Evolutionary conservation across 2,797 vertebrate genomes (phyloP).

Genomic region (Mormyrus proboscirostris): DNA sequence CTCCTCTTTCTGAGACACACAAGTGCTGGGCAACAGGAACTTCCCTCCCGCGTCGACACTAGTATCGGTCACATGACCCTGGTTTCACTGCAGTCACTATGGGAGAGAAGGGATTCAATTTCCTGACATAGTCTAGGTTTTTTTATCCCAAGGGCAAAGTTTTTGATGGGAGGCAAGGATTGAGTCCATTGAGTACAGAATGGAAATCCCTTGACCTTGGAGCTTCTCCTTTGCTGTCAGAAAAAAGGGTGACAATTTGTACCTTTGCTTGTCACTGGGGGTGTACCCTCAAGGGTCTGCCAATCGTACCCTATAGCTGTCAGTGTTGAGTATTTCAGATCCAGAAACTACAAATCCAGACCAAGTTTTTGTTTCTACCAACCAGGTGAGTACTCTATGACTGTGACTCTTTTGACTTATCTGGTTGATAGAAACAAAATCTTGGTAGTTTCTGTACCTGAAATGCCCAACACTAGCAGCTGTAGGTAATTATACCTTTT

Average conservation of each 20-base stretch:
- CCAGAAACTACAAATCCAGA: not conserved
- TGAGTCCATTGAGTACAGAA: not conserved
- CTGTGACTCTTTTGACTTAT: not conserved
- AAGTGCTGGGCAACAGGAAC: constrained; percentile 12
- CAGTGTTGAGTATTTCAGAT: not conserved
- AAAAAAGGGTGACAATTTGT: not conserved
- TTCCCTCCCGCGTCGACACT: constrained; percentile 10
- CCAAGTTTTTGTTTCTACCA: not conserved
- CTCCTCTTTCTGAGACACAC: constrained; percentile 17
- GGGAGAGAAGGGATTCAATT: constrained; percentile 6
- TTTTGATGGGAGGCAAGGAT: not conserved
- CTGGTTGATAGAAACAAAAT: not conserved
- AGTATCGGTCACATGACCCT: constrained; percentile 45
- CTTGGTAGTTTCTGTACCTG: not conserved
- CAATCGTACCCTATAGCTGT: not conserved
- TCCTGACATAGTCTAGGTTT: constrained; percentile 1
- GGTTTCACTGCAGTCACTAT: constrained; percentile 30
- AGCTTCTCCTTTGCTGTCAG: not conserved
- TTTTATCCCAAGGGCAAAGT: not conserved
- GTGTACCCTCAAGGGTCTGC: not conserved
- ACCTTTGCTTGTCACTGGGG: not conserved
- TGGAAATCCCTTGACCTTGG: not conserved
- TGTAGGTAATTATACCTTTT: not conserved
- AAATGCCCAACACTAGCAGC: not conserved
- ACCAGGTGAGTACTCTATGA: not conserved